Conservation (phyloP, 2,113 vertebrate genomes). For the Epinephelus cyanopodus region DNA sequence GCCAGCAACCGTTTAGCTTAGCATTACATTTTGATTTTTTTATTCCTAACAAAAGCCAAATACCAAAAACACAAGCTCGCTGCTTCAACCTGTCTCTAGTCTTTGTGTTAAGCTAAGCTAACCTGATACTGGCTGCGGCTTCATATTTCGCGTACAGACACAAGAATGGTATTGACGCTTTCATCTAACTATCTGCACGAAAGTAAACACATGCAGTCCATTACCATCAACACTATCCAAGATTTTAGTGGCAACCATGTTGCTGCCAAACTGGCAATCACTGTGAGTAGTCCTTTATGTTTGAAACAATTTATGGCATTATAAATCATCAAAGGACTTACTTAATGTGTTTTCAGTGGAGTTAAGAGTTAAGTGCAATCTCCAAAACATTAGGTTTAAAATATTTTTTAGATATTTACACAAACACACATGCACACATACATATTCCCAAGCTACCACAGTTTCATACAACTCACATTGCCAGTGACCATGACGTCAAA, state of each 20-base stretch:
- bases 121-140: too few species aligned
- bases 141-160: too few species aligned
- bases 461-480: constrained; percentile 84
- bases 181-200: neutral
- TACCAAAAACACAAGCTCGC: too few species aligned
- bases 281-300: too few species aligned
- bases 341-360: neutral
- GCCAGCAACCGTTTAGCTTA: too few species aligned
- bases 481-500: constrained; percentile 94
- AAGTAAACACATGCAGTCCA: neutral
- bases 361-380: neutral
- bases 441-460: neutral
- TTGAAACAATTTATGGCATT: too few species aligned
- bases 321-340: neutral
- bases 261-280: too few species aligned
- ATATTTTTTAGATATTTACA: neutral
- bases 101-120: too few species aligned
- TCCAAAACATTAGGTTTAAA: neutral
- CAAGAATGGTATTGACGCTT: neutral
- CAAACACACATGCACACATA: neutral
- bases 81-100: too few species aligned
- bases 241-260: neutral
- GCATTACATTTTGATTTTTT: too few species aligned
- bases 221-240: neutral
- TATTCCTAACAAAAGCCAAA: too few species aligned